phyloP scores from a whole-genome alignment of 1,140 invertebrate genomes.

The Agrypnia vestita region DNA sequence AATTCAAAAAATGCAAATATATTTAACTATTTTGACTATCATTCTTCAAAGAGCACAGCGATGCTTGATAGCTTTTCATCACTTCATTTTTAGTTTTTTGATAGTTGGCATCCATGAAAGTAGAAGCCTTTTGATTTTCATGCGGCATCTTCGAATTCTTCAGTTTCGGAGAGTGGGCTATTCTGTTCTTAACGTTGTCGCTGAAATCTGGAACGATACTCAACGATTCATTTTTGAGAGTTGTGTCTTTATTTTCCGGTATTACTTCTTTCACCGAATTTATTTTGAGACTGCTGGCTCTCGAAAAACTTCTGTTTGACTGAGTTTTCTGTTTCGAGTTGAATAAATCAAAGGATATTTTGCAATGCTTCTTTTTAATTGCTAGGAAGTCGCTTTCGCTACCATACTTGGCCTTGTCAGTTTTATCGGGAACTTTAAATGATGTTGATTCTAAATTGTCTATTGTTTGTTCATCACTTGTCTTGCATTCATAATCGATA shows the following conservation, averaged over 20 bases:
- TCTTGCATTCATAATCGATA: slow-evolving; percentile 11
- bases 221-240: slow-evolving; percentile 23
- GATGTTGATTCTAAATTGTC: slow-evolving; percentile 33
- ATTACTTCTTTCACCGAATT: slow-evolving; percentile 41
- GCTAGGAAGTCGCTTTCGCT: slow-evolving; percentile 58
- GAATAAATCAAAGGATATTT: slow-evolving; percentile 55
- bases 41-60: slow-evolving; percentile 53
- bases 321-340: slow-evolving; percentile 52
- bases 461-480: neutral
- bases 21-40: slow-evolving; percentile 48
- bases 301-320: slow-evolving; percentile 45
- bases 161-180: slow-evolving; percentile 56
- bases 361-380: slow-evolving; percentile 55
- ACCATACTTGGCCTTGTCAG: slow-evolving; percentile 50
- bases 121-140: slow-evolving; percentile 47
- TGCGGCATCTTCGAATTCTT: slow-evolving; percentile 48
- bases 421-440: slow-evolving; percentile 26
- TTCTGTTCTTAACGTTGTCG: slow-evolving; percentile 57
- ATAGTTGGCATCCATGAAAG: slow-evolving; percentile 51
- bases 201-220: slow-evolving; percentile 46
- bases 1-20: neutral
- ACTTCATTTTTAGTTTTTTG: slow-evolving; percentile 59
- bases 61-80: slow-evolving; percentile 58
- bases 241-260: slow-evolving; percentile 26
- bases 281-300: slow-evolving; percentile 54